A percentile compares a stretch with the other conserved stretches of the same genome.
Conservation (phyloP, 2,797 vertebrate genomes). For the Garrulus glandarius region DNA sequence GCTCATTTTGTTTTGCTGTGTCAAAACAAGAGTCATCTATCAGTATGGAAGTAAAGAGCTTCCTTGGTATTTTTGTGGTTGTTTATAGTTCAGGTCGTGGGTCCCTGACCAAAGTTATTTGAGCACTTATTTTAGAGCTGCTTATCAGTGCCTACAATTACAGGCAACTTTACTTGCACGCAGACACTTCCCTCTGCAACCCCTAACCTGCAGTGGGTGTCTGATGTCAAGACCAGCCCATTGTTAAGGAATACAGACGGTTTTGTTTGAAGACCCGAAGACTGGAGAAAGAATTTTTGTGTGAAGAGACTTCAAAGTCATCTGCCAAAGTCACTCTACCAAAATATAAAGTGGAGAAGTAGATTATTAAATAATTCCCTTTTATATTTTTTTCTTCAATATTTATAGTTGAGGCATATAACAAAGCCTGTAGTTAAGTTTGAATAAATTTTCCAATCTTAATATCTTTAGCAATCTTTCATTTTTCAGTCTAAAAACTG, state of each 20-base stretch:
- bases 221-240: slow-evolving; percentile 5
- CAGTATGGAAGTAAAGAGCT: background rate
- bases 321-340: background rate
- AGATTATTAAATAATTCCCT: slow-evolving; percentile 50
- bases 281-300: background rate
- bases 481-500: background rate
- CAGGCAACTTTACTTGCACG: slow-evolving; percentile 66
- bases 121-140: slow-evolving; percentile 80
- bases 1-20: background rate
- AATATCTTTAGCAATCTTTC: background rate
- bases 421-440: slow-evolving; percentile 3
- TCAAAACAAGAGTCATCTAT: background rate
- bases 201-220: slow-evolving; percentile 28
- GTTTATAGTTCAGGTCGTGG: slow-evolving; percentile 24
- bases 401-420: slow-evolving; percentile 22
- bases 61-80: background rate
- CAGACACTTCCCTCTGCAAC: slow-evolving; percentile 51
- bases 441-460: slow-evolving; percentile 10
- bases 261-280: background rate
- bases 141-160: slow-evolving; percentile 77
- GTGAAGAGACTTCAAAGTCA: background rate
- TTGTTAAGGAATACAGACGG: background rate
- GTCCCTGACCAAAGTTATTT: slow-evolving; percentile 7
- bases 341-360: background rate
- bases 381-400: slow-evolving; percentile 44